Conservation (phyloP, 2,888 invertebrate species). For the Erpobdella octoculata region DNA sequence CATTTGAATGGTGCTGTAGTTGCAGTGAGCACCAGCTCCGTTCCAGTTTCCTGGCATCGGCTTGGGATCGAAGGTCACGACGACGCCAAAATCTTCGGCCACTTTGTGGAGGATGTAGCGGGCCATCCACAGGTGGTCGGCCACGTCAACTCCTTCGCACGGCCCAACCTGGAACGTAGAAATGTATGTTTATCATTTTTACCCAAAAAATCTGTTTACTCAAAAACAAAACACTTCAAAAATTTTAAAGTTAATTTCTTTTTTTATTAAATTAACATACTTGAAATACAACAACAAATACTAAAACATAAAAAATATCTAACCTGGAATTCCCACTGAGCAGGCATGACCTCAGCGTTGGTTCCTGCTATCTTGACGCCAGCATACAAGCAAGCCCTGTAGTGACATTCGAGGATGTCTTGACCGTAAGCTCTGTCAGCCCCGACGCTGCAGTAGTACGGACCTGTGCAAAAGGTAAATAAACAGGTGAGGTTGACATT, state of each 20-base stretch:
- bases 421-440: slow-evolving; percentile 88
- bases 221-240: too few species aligned
- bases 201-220: too few species aligned
- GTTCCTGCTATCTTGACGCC: slow-evolving; percentile 85
- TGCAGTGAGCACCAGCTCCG: slow-evolving; percentile 80
- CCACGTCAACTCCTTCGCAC: slow-evolving; percentile 68
- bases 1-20: slow-evolving; percentile 89
- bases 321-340: slow-evolving; percentile 58
- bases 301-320: background rate
- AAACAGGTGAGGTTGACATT: too few species aligned
- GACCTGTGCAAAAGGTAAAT: slow-evolving; percentile 63
- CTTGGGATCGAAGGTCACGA: slow-evolving; percentile 55
- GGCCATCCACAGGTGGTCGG: slow-evolving; percentile 56
- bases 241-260: background rate
- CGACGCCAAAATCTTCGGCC: slow-evolving; percentile 56
- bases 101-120: slow-evolving; percentile 54
- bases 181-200: background rate
- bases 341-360: slow-evolving; percentile 97
- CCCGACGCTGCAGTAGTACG: slow-evolving; percentile 96
- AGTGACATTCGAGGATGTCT: slow-evolving; percentile 92
- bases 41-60: slow-evolving; percentile 55
- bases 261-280: background rate
- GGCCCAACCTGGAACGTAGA: slow-evolving; percentile 68
- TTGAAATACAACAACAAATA: background rate
- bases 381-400: slow-evolving; percentile 83